phyloP scores from a whole-genome alignment of 2,888 invertebrate genomes.

The Eristalis intricaria region DNA sequence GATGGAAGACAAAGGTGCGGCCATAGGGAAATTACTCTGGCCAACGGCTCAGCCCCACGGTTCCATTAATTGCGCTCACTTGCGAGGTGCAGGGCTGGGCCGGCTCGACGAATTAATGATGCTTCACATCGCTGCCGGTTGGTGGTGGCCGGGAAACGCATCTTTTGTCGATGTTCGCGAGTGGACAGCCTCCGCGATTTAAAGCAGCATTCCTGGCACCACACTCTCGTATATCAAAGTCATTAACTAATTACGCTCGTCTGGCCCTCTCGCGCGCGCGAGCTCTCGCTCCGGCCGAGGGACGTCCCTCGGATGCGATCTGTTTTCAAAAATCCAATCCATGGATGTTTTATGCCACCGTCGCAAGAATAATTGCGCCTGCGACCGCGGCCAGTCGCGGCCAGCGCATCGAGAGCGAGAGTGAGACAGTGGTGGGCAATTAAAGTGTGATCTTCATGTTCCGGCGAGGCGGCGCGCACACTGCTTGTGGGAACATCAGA shows the following conservation, averaged over 20 bases:
- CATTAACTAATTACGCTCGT: slow-evolving; percentile 73
- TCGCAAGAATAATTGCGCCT: slow-evolving; percentile 69
- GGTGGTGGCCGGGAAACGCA: slow-evolving; percentile 23
- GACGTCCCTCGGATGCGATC: slow-evolving; percentile 44
- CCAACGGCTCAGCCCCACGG: slow-evolving; percentile 51
- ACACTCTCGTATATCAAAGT: slow-evolving; percentile 73
- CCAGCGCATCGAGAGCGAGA: not conserved
- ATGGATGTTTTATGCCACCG: slow-evolving; percentile 70
- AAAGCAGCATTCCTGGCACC: slow-evolving; percentile 70
- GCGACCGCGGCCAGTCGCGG: slow-evolving; percentile 1
- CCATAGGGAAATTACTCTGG: slow-evolving; percentile 69
- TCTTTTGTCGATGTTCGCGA: slow-evolving; percentile 63
- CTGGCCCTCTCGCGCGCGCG: slow-evolving; percentile 10
- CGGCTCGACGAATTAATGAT: slow-evolving; percentile 63
- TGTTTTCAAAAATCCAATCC: slow-evolving; percentile 70
- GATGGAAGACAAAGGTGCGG: slow-evolving; percentile 68
- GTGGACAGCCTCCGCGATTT: slow-evolving; percentile 65
- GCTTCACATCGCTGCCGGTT: slow-evolving; percentile 15
- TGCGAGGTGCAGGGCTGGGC: slow-evolving; percentile 47
- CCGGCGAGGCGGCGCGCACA: not conserved
- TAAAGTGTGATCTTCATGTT: slow-evolving; percentile 70
- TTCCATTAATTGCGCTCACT: slow-evolving; percentile 62
- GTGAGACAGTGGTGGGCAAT: slow-evolving; percentile 45
- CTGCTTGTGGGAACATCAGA: slow-evolving; percentile 40
- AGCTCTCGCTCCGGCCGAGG: not conserved